Evolutionary conservation across 2,888 invertebrate species (phyloP).

Genomic region (Troilus luridus): DNA sequence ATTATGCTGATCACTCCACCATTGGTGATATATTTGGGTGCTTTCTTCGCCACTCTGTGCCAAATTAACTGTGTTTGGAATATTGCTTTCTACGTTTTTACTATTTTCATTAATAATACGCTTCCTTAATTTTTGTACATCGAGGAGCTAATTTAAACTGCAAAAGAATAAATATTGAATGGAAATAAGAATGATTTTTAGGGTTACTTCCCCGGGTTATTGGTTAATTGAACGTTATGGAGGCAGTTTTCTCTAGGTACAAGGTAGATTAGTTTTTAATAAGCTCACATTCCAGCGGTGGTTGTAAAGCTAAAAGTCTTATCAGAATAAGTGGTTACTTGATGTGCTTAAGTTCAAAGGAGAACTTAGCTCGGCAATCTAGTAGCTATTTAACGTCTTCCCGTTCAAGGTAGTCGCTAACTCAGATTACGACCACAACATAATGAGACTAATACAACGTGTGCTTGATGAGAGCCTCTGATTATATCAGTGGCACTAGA

Average conservation of each 20-base stretch:
- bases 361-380: neutral
- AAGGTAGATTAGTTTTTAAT: neutral
- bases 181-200: neutral
- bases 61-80: no score
- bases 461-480: no score
- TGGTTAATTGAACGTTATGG: neutral
- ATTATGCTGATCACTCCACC: no score
- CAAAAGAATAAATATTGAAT: neutral
- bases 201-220: neutral
- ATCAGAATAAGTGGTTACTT: neutral
- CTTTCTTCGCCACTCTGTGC: no score
- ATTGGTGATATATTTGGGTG: no score
- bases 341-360: neutral
- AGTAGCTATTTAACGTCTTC: neutral
- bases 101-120: no score
- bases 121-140: no score
- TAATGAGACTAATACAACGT: neutral
- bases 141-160: neutral
- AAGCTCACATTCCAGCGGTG: neutral
- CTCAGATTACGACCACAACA: neutral
- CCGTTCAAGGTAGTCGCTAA: neutral
- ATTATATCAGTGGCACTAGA: no score
- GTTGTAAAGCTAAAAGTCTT: neutral
- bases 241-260: neutral
- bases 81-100: no score